Evolutionary conservation across 2,888 invertebrate genomes (phyloP).

Genomic region (Mermis nigrescens): DNA sequence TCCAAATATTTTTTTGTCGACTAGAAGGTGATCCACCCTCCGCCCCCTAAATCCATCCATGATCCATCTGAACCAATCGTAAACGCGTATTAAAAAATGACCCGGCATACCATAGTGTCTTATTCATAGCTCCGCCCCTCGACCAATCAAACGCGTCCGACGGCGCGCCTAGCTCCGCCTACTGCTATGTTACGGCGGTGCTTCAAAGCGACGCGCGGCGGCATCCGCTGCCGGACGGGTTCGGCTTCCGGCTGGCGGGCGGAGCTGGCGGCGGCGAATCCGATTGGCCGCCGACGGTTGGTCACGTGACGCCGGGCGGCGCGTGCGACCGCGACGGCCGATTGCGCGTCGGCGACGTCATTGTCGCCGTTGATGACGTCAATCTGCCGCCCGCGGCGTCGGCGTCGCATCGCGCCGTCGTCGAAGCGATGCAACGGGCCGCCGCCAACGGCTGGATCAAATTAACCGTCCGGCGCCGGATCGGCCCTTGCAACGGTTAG

Average conservation of each 20-base stretch:
- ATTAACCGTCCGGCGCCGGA: conserved; percentile 42
- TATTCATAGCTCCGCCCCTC: no score
- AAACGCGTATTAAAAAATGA: no score
- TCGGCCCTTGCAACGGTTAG: neutral
- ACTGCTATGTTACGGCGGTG: neutral
- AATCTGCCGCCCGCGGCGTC: conserved; percentile 59
- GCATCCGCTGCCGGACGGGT: conserved; percentile 73
- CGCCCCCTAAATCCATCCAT: no score
- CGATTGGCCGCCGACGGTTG: conserved; percentile 46
- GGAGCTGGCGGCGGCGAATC: conserved; percentile 92
- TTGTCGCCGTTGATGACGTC: conserved; percentile 73
- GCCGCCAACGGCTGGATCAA: conserved; percentile 68
- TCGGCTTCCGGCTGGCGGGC: conserved; percentile 92
- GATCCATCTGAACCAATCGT: no score
- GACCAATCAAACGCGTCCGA: no score
- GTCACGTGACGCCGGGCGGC: conserved; percentile 85
- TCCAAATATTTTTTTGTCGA: no score
- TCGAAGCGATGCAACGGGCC: conserved; percentile 71
- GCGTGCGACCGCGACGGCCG: conserved; percentile 77
- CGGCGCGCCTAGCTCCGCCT: no score
- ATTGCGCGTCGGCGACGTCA: conserved; percentile 73
- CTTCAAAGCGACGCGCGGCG: conserved; percentile 32
- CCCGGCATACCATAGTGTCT: no score
- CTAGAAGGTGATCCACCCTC: no score
- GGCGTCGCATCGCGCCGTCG: conserved; percentile 77